Base-by-base conservation (phyloP, 2,797 vertebrate genomes). In the Oreortyx pictus region DNA sequence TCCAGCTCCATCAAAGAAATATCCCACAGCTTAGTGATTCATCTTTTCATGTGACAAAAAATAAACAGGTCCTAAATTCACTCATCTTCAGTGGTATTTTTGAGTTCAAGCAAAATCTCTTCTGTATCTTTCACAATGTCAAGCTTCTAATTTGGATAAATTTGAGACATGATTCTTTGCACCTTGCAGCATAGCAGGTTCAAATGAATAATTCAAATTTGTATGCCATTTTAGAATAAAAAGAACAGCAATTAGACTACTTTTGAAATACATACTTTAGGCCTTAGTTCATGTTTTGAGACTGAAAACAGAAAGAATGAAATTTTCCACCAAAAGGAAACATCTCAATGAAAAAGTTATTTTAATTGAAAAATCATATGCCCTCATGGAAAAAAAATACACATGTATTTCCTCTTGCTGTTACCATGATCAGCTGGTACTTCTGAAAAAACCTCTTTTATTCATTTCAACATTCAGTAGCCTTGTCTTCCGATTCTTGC, bases 391-490 rank as follows among this genome's bases (percentile, higher is more conserved):
- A 47, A 46, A 50, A 50, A 70, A 37, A 44, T 11, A n/a, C 33
- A 70, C 14, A n/a, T 23, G 52, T 59, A 24, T 7, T 5, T 70
- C 39, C 19, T 18, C 8, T 64, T 75, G 31, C 7, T n/a, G n/a
- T 37, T 43, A 80, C 15, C 7, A 33, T 2, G 6, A 29, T 4
- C 1, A 23, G 31, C 20, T 52, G 41, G 16, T 43, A 91, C 84
- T 88, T 86, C 71, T 49, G 35, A 24, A 74, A 23, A 23, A 65
- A 80, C 31, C 17, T 85, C 59, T 54, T 64, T 62, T 27, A 44
- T 59, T 81, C 57, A 62, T 37, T 41, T 71, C 52, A 67, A 91
- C 74, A 95, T 62, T 52, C 52, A 46, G 47, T 16, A 83, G 60
- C 19, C 43, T 52, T 76, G 27, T 70, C 46, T 66, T 43, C 44